These are phyloP conservation scores for Plutella xylostella DNA, from an alignment of 2,888 invertebrate genomes.

Conservation along the genomic window DNA sequence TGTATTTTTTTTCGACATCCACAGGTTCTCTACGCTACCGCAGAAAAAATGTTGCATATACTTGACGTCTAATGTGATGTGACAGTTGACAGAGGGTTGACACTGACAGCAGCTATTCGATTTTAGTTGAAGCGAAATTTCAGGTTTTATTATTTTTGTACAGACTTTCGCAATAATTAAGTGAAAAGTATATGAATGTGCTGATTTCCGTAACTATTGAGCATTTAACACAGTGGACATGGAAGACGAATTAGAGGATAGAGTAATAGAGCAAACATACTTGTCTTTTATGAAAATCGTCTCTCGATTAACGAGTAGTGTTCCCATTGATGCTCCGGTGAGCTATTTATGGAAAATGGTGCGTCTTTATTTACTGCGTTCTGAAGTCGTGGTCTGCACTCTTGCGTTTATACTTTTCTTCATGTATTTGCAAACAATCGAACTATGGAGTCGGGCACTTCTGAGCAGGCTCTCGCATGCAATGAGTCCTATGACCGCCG, in stretches of 20 bases:
- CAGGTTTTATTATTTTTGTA: no score
- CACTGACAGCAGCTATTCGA: no score
- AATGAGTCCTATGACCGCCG: conserved; percentile 72
- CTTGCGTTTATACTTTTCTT: conserved; percentile 77
- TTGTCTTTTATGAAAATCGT: conserved; percentile 87
- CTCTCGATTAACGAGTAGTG: conserved; percentile 83
- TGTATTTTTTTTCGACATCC: no score
- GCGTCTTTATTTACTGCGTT: conserved; percentile 81
- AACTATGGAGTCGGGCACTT: conserved; percentile 83
- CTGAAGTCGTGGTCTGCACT: conserved; percentile 82
- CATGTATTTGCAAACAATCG: conserved; percentile 85
- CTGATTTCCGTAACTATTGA: no score
- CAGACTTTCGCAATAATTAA: no score
- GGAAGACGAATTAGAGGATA: conserved; percentile 94
- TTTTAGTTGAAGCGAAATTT: no score
- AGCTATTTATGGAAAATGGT: conserved; percentile 84
- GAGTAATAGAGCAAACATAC: conserved; percentile 89
- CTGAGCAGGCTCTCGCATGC: conserved; percentile 78
- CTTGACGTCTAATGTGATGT: no score
- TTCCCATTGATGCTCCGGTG: conserved; percentile 80
- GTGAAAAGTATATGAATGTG: no score
- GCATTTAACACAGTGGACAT: conserved; percentile 56
- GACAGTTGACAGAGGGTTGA: background rate
- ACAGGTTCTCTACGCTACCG: no score
- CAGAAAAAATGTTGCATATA: no score